A percentile compares a stretch with the other conserved stretches of the same genome.
Conservation (phyloP, 1,140 invertebrate genomes). For the Pseudomyrmex concolor region DNA sequence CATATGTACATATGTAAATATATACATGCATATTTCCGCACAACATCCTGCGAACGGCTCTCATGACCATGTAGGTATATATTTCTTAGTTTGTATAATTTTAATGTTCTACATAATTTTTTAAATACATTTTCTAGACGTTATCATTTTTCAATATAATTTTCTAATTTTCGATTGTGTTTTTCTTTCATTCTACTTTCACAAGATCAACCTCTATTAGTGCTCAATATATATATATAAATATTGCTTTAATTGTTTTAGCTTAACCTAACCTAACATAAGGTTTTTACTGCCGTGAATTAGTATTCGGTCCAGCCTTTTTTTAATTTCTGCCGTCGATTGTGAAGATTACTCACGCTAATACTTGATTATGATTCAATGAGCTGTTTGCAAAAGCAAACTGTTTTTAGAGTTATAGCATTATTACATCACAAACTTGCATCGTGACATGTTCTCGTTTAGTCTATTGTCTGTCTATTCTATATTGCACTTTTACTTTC, state of each 20-base stretch:
- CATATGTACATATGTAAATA: too few relatives aligned
- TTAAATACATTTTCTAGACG: neutral
- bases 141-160: too few relatives aligned
- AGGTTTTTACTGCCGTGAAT: constrained; percentile 16
- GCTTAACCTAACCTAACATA: neutral
- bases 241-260: too few relatives aligned
- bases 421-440: constrained; percentile 30
- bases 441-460: neutral
- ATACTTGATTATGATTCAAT: constrained; percentile 12
- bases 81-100: too few relatives aligned
- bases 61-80: too few relatives aligned
- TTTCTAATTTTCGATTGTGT: neutral
- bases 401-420: constrained; percentile 9
- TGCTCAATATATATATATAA: neutral
- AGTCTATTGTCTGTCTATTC: neutral
- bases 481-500: constrained; percentile 5
- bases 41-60: too few relatives aligned
- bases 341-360: constrained; percentile 20
- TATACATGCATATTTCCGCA: too few relatives aligned
- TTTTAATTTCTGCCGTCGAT: constrained; percentile 7
- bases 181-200: neutral
- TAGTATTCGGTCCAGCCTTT: constrained; percentile 7
- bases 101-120: neutral
- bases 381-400: neutral
- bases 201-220: neutral